phyloP scores from a whole-genome alignment of 2,113 vertebrate genomes.

The Caretta caretta region DNA sequence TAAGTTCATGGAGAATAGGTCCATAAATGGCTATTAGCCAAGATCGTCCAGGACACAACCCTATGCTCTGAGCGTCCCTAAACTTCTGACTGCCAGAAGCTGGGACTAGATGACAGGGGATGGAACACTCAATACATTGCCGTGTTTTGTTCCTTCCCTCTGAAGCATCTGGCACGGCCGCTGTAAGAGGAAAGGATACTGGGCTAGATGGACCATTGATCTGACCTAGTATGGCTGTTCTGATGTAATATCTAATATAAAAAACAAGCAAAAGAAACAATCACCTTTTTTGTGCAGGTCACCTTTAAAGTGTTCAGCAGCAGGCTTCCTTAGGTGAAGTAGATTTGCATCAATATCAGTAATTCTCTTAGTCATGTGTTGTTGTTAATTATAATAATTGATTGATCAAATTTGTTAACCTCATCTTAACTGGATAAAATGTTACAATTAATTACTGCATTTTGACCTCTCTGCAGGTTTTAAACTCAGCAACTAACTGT shows the following conservation, averaged over 20 bases:
- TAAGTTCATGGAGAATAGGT: background rate
- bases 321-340: background rate
- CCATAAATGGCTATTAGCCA: background rate
- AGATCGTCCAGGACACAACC: background rate
- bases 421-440: conserved; percentile 24
- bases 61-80: background rate
- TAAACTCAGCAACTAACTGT: conserved; percentile 29
- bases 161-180: background rate
- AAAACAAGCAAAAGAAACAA: background rate
- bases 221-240: background rate
- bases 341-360: background rate
- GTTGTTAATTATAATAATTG: conserved; percentile 26
- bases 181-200: background rate
- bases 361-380: conserved; percentile 28
- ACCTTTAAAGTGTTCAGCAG: conserved; percentile 14
- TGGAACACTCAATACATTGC: background rate
- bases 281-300: background rate
- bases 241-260: background rate
- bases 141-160: background rate
- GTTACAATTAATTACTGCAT: conserved; percentile 28
- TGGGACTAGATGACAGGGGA: background rate
- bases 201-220: background rate
- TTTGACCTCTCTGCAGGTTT: background rate
- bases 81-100: background rate
- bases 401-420: background rate